Evolutionary conservation across 1,140 invertebrate species (phyloP).

Genomic region (Nilaparvata lugens): DNA sequence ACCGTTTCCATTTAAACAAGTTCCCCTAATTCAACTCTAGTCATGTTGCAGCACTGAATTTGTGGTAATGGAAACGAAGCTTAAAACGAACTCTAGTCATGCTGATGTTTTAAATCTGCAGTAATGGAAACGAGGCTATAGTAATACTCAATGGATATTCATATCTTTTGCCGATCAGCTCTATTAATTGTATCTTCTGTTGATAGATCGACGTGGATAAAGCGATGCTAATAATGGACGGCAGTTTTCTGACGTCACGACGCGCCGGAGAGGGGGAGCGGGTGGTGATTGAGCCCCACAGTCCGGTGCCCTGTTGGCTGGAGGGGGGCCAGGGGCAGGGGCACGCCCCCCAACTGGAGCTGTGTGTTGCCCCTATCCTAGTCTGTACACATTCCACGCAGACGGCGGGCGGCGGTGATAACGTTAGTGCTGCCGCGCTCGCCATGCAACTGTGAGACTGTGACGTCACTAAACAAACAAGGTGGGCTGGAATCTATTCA

Average conservation of each 20-base stretch:
- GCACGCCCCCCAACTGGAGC: constrained; percentile 44
- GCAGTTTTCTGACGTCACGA: constrained; percentile 70
- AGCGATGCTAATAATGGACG: constrained; percentile 67
- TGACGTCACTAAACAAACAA: no score
- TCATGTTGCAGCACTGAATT: no score
- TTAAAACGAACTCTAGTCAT: no score
- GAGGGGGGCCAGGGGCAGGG: constrained; percentile 44
- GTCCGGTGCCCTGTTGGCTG: constrained; percentile 74
- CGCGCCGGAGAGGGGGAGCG: constrained; percentile 42
- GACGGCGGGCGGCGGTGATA: constrained; percentile 81
- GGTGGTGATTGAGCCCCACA: constrained; percentile 46
- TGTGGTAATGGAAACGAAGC: no score
- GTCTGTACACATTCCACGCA: constrained; percentile 74
- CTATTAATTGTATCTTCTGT: no score
- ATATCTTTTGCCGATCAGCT: background rate
- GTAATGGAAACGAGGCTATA: no score
- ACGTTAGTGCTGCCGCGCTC: constrained; percentile 76
- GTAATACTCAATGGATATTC: background rate
- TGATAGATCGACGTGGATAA: constrained; percentile 56
- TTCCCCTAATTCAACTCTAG: no score
- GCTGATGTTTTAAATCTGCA: background rate
- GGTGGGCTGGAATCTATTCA: no score
- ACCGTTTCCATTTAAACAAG: no score
- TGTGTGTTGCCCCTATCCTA: constrained; percentile 76
- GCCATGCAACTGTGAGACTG: constrained; percentile 48